Conservation (phyloP, 2,888 invertebrate species). For the Parapristionchus giblindavisi region DNA sequence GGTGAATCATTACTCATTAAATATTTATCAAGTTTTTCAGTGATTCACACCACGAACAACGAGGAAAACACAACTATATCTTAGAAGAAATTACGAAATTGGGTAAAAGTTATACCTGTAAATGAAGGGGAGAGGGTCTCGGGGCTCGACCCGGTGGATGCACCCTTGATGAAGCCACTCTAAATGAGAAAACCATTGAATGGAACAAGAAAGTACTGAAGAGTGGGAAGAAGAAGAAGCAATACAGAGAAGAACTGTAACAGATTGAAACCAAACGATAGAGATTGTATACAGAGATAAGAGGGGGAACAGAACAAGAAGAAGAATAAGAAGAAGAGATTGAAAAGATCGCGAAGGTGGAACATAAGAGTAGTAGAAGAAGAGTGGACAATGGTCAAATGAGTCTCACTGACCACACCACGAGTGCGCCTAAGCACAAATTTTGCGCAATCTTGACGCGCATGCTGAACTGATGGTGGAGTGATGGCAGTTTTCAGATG, state of each 20-base stretch:
- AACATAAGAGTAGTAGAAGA: neutral
- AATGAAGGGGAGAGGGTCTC: conserved; percentile 28
- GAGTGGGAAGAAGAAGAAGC: neutral
- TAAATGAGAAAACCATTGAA: neutral
- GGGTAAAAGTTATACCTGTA: conserved; percentile 13
- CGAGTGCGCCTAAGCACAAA: too few species aligned
- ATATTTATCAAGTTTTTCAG: too few species aligned
- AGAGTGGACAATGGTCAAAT: too few species aligned
- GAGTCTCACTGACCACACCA: too few species aligned
- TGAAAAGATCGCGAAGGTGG: neutral
- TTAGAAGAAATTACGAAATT: neutral
- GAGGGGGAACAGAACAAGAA: neutral
- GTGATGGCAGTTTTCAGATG: too few species aligned
- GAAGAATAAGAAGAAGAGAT: neutral
- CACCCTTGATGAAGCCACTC: conserved; percentile 36
- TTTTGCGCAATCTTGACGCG: too few species aligned
- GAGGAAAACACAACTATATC: too few species aligned
- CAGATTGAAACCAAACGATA: neutral
- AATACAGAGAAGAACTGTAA: neutral
- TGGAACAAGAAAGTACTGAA: neutral
- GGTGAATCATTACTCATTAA: too few species aligned
- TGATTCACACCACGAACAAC: too few species aligned
- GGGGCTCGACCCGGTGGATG: neutral
- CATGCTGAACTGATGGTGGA: too few species aligned
- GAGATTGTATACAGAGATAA: neutral